phyloP scores from a whole-genome alignment of 2,797 vertebrate genomes.

The Onychomys leucogaster region DNA sequence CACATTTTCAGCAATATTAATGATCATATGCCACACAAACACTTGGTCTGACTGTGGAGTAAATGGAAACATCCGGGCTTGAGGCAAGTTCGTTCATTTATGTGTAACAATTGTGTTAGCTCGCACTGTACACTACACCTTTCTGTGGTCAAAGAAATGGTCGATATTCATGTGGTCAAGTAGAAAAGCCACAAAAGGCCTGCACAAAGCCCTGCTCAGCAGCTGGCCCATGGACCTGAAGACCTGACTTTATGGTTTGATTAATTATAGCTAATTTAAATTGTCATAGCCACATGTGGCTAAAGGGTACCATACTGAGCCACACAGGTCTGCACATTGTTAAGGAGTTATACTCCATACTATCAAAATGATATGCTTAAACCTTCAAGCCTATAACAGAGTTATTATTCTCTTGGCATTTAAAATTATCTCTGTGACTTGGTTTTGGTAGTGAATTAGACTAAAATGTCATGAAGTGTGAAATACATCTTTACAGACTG shows the following conservation, averaged over 20 bases:
- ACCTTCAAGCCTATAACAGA: not conserved
- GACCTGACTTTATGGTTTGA: slow-evolving; percentile 26
- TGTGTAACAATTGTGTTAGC: not conserved
- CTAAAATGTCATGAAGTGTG: slow-evolving; percentile 43
- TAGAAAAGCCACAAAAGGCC: not conserved
- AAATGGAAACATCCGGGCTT: not conserved
- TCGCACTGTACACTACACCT: not conserved
- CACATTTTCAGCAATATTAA: slow-evolving; percentile 37
- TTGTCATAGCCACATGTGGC: not conserved
- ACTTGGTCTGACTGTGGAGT: not conserved
- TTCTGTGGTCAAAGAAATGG: not conserved
- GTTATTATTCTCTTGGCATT: not conserved
- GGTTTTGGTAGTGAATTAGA: not conserved
- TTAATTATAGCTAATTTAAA: slow-evolving; percentile 48
- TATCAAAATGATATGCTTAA: not conserved
- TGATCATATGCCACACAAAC: slow-evolving; percentile 17
- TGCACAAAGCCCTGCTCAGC: not conserved
- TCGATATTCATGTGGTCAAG: not conserved
- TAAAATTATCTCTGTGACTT: not conserved
- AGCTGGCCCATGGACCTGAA: not conserved
- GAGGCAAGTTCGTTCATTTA: not conserved
- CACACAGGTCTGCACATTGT: not conserved
- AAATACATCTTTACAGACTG: not conserved
- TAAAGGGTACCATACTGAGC: not conserved
- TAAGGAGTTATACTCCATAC: not conserved